Conservation (phyloP, 92 coral and sea anemone species). For the Porites cylindrica region DNA sequence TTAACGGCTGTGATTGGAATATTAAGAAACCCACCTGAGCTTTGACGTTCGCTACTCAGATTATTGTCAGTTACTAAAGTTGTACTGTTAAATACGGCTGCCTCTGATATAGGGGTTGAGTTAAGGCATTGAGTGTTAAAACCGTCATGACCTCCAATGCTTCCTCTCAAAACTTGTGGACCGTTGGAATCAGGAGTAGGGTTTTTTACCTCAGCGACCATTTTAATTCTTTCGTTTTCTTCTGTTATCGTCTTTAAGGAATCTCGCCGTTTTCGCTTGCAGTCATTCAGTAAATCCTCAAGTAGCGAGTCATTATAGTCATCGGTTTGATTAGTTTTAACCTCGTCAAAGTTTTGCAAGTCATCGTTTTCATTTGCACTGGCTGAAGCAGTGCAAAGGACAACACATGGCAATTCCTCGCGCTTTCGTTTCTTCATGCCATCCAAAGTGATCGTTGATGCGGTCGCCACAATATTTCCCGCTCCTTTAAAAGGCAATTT, state of each 20-base stretch:
- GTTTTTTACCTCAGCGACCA: background rate
- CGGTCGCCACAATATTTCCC: background rate
- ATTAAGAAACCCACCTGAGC: background rate
- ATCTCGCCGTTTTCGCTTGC: slow-evolving; percentile 12
- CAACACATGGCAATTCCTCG: background rate
- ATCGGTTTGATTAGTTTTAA: background rate
- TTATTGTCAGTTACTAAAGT: background rate
- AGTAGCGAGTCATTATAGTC: slow-evolving; percentile 27
- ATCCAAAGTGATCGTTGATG: background rate
- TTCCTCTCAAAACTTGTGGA: too few relatives aligned
- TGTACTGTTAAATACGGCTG: background rate
- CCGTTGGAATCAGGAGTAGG: background rate
- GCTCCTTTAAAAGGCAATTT: background rate
- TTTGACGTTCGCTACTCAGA: background rate
- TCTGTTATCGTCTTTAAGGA: slow-evolving; percentile 17
- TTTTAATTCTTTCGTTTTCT: background rate
- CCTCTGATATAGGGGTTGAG: background rate
- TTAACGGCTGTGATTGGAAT: background rate
- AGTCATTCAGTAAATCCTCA: slow-evolving; percentile 46
- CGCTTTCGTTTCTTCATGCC: background rate
- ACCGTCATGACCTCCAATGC: background rate
- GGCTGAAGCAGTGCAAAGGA: background rate
- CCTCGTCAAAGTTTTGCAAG: background rate
- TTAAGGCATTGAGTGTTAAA: background rate
- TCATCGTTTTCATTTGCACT: background rate